A percentile compares a stretch with the other conserved stretches of the same genome.
phyloP scores from a whole-genome alignment of 2,888 invertebrate species.

The Trichopoda pennipes region DNA sequence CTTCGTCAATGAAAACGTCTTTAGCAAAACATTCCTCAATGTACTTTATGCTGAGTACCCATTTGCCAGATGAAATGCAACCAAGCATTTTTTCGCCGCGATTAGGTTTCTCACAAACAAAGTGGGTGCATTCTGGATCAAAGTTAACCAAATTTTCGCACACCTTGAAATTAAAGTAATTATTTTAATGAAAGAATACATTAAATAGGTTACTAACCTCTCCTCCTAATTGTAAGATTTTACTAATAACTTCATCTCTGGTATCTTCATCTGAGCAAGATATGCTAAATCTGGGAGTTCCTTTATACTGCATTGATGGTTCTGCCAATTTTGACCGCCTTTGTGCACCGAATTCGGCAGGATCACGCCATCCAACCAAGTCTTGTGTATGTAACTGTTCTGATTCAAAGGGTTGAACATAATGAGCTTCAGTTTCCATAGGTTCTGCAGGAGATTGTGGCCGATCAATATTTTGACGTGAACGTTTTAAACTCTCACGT shows the following conservation, averaged over 20 bases:
- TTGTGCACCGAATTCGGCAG: conserved; percentile 77
- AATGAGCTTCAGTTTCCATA: conserved; percentile 72
- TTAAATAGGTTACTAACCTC: conserved; percentile 58
- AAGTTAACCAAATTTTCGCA: conserved; percentile 81
- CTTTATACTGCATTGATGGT: conserved; percentile 74
- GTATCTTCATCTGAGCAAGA: conserved; percentile 77
- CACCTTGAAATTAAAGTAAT: conserved; percentile 67
- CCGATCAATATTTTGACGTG: conserved; percentile 43
- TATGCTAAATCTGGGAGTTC: conserved; percentile 78
- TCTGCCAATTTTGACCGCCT: conserved; percentile 70
- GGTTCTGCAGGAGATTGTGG: conserved; percentile 55
- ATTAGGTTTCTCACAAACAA: conserved; percentile 87
- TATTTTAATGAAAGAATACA: background rate
- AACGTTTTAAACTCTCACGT: conserved; percentile 75
- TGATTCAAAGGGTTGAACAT: conserved; percentile 77
- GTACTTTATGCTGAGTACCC: conserved; percentile 92
- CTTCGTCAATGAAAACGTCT: conserved; percentile 83
- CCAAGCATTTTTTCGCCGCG: conserved; percentile 94
- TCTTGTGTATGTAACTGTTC: conserved; percentile 82
- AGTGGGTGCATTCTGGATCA: conserved; percentile 87
- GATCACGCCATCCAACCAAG: conserved; percentile 89
- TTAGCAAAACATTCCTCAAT: conserved; percentile 84
- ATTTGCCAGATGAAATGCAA: conserved; percentile 92
- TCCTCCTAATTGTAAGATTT: conserved; percentile 75
- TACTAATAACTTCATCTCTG: conserved; percentile 73